These are phyloP conservation scores for Drosophila sulfurigaster DNA, from an alignment of 1,140 invertebrate species.

Conservation along the genomic window DNA sequence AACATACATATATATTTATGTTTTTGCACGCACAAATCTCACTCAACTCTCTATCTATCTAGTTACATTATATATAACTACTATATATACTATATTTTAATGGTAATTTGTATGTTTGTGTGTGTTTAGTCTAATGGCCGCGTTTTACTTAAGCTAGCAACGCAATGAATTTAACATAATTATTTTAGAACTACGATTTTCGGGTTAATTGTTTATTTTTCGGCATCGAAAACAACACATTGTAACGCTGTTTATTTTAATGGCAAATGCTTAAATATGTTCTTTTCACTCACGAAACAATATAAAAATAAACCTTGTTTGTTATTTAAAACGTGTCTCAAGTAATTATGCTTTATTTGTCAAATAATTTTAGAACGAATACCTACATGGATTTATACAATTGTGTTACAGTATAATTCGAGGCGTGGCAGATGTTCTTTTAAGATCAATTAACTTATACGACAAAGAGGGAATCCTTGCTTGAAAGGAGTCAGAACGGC, in stretches of 20 bases:
- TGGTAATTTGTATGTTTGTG: slow-evolving; percentile 1
- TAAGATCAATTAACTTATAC: too few species aligned
- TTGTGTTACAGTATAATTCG: too few species aligned
- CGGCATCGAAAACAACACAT: slow-evolving; percentile 32
- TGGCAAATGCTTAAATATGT: slow-evolving; percentile 45
- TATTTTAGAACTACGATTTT: slow-evolving; percentile 4
- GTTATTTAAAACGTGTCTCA: slow-evolving; percentile 50
- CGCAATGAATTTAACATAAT: slow-evolving; percentile 31
- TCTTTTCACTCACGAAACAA: slow-evolving; percentile 33
- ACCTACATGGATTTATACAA: too few species aligned
- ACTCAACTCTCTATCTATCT: slow-evolving; percentile 32
- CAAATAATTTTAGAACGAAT: too few species aligned
- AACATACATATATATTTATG: slow-evolving; percentile 23
- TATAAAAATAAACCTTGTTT: slow-evolving; percentile 67
- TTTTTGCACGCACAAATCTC: slow-evolving; percentile 49
- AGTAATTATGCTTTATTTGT: neutral
- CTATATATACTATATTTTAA: slow-evolving; percentile 14
- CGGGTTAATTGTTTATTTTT: slow-evolving; percentile 2
- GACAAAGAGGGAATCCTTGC: too few species aligned
- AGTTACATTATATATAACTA: slow-evolving; percentile 29
- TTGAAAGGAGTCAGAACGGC: too few species aligned
- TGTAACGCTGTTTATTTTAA: slow-evolving; percentile 29
- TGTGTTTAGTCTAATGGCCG: slow-evolving; percentile 28
- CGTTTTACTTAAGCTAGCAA: slow-evolving; percentile 34
- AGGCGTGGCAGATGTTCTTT: too few species aligned